Conservation (phyloP, 1,140 invertebrate genomes). For the Aporrectodea caliginosa region DNA sequence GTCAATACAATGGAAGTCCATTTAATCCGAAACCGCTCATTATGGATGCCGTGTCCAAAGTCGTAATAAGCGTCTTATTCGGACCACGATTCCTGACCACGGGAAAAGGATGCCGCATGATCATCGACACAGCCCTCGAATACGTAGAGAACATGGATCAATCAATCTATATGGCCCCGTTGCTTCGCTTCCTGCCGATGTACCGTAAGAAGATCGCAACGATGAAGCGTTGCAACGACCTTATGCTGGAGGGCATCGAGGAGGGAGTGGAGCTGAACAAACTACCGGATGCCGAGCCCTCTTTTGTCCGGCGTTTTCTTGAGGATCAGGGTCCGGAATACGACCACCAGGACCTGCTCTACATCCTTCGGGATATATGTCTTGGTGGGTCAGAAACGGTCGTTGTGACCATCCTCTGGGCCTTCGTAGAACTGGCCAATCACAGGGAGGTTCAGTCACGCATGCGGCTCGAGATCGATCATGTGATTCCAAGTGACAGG, state of each 20-base stretch:
- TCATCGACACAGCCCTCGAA: not conserved
- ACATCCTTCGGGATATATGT: conserved; percentile 36
- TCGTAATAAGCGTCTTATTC: conserved; percentile 1
- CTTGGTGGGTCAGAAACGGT: conserved; percentile 52
- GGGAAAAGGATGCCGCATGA: not conserved
- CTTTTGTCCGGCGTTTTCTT: not conserved
- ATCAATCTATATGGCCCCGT: not conserved
- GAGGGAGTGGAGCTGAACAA: not conserved
- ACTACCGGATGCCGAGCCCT: not conserved
- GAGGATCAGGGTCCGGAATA: not conserved
- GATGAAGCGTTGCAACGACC: not conserved
- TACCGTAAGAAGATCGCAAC: conserved; percentile 1
- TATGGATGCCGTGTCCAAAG: not conserved
- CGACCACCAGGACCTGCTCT: not conserved
- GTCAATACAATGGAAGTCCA: not conserved
- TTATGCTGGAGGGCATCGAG: not conserved
- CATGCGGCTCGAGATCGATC: conserved; percentile 47
- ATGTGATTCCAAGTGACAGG: conserved; percentile 40
- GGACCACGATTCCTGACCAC: not conserved
- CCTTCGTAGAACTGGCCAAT: conserved; percentile 42
- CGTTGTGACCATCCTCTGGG: conserved; percentile 48
- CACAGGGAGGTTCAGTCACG: conserved; percentile 52
- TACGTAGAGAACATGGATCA: not conserved
- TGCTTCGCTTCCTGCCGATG: not conserved
- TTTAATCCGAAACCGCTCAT: not conserved